Percentiles rank a stretch among this genome's conserved stretches.
Conservation (phyloP, 1,140 invertebrate species). For the Lutraria rhynchaena region DNA sequence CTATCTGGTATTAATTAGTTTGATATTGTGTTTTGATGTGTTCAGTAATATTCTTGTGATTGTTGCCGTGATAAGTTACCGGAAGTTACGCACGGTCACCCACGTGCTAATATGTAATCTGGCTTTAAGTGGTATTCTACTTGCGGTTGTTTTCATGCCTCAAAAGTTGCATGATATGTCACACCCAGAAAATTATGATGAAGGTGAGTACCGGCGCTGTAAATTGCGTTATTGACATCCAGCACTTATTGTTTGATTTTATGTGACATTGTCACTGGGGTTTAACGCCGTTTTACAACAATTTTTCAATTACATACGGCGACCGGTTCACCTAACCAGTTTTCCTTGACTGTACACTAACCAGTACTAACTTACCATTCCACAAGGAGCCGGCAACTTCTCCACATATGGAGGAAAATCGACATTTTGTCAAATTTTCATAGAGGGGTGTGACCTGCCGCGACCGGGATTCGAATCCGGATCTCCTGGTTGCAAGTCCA, state of each 20-base stretch:
- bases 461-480: too few species aligned
- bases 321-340: too few species aligned
- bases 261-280: too few species aligned
- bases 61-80: conserved; percentile 89
- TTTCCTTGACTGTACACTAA: too few species aligned
- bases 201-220: conserved; percentile 59
- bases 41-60: conserved; percentile 91
- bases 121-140: conserved; percentile 87
- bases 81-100: conserved; percentile 92
- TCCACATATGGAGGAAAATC: too few species aligned
- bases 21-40: conserved; percentile 90
- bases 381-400: too few species aligned
- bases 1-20: conserved; percentile 72
- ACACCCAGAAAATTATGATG: conserved; percentile 61
- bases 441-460: too few species aligned
- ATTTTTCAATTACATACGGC: too few species aligned
- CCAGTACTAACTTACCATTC: too few species aligned
- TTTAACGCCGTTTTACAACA: neutral
- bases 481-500: too few species aligned
- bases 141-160: conserved; percentile 93
- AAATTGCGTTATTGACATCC: neutral
- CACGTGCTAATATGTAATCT: conserved; percentile 93
- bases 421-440: too few species aligned
- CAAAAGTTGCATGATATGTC: conserved; percentile 72
- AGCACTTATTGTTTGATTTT: neutral